Evolutionary conservation across 2,888 invertebrate species (phyloP), one percentile per base, ranked within the genome.

Genomic region (Eupithecia subfuscata): DNA sequence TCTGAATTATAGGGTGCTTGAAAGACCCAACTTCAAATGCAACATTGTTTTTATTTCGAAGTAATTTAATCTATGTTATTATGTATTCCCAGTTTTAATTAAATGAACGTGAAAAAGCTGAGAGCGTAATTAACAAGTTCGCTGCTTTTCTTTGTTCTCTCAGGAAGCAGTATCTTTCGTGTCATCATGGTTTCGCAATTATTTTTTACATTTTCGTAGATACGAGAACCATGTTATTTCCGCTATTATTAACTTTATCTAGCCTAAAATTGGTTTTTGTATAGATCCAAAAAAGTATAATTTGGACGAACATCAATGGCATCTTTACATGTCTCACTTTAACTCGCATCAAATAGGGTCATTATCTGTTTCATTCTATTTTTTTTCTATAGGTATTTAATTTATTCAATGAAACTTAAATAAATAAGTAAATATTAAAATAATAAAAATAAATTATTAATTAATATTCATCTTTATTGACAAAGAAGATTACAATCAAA

Each of bases 121-220:
- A 68, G 48, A 63, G 37, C 70, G 52, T 52, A 52, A 48, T 52
- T 52, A 52, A 52, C 64, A 69, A 18, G 69, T 74, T 69, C 14
- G 69, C 45, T 25, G 69, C 64, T 71, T 34, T 30, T 76, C 71
- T 74, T 74, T n/a, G 52, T n/a, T 52, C n/a, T 52, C n/a, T 52
- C 52, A 9, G 52, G n/a, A 52, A 52, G n/a, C 52, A n/a, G 18
- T 18, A 74, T 74, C 68, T 70, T 68, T 71, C 69, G 68, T 71
- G 71, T 64, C 74, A 71, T 71, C 71, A 69, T 43, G 76, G 71
- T 71, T 22, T 65, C 71, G 71, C 56, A 65, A 64, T 69, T 56
- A 74, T 76, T 52, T 71, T 70, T 70, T 30, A 56, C 43, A 48
- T 73, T 69, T 75, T 52, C 43, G 56, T 71, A 69, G 40, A 64